These are phyloP conservation scores for Malthinus flaveolus DNA, from an alignment of 2,888 invertebrate species.

Conservation along the genomic window DNA sequence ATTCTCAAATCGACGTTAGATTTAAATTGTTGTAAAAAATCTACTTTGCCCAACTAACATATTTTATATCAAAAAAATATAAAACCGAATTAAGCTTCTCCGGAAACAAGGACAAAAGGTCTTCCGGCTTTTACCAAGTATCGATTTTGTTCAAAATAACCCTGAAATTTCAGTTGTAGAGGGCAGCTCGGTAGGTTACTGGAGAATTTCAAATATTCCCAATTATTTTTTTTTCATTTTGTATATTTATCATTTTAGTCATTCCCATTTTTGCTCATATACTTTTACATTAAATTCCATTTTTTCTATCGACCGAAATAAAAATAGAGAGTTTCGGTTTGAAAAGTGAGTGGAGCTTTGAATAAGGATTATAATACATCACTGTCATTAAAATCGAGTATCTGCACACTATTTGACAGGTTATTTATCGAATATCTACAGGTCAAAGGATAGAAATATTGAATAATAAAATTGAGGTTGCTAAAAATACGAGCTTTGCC, in stretches of 20 bases:
- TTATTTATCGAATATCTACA: slow-evolving; percentile 1
- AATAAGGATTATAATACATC: neutral
- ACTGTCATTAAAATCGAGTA: neutral
- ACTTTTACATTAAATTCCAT: no score
- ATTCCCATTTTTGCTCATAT: no score
- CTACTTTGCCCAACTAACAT: neutral
- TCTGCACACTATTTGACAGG: neutral
- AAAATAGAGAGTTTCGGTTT: neutral
- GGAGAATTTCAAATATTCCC: slow-evolving; percentile 1
- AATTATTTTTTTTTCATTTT: no score
- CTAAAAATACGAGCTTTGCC: no score
- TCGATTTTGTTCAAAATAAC: slow-evolving; percentile 5
- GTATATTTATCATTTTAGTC: no score
- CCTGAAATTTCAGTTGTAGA: slow-evolving; percentile 1
- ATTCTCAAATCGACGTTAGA: neutral
- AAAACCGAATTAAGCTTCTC: neutral
- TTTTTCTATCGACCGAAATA: no score
- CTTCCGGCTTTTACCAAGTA: slow-evolving; percentile 6
- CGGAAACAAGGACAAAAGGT: slow-evolving; percentile 3
- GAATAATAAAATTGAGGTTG: no score
- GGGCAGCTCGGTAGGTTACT: neutral
- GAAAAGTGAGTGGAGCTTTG: neutral
- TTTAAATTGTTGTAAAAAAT: neutral
- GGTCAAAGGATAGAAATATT: neutral
- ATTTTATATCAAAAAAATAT: neutral